These are phyloP conservation scores for Tupaia tana DNA, from an alignment of 2,113 vertebrate genomes.

Conservation along the genomic window DNA sequence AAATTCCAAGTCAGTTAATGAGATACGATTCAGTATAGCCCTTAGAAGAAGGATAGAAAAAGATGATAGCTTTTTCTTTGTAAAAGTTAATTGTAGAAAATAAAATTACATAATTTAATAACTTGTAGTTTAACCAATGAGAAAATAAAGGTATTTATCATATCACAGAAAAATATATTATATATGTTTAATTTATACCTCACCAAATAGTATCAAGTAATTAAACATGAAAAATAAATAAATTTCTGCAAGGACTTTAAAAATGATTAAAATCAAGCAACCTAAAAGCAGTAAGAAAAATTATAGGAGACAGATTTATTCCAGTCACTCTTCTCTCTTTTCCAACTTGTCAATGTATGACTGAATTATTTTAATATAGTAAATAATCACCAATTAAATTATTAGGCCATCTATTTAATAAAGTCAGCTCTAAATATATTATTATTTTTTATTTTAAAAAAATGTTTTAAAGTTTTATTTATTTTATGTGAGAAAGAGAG, in stretches of 20 bases:
- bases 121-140: constrained; percentile 15
- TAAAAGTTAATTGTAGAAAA: constrained; percentile 44
- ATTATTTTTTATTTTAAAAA: not conserved
- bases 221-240: constrained; percentile 39
- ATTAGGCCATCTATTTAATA: not conserved
- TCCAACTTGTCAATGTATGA: not conserved
- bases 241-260: not conserved
- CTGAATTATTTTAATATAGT: not conserved
- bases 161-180: not conserved
- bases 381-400: not conserved
- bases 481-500: no score
- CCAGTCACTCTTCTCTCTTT: not conserved
- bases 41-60: not conserved
- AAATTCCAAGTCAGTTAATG: not conserved
- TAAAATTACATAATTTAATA: constrained; percentile 22
- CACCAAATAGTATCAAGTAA: constrained; percentile 12
- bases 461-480: no score
- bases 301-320: not conserved
- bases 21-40: not conserved
- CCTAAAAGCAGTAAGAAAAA: not conserved
- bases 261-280: constrained; percentile 7
- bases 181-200: constrained; percentile 26
- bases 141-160: constrained; percentile 31
- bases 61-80: constrained; percentile 4
- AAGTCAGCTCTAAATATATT: not conserved